Percentiles rank a stretch among this genome's conserved stretches.
phyloP scores from a whole-genome alignment of 2,797 vertebrate species.

The Novumbra hubbsi region DNA sequence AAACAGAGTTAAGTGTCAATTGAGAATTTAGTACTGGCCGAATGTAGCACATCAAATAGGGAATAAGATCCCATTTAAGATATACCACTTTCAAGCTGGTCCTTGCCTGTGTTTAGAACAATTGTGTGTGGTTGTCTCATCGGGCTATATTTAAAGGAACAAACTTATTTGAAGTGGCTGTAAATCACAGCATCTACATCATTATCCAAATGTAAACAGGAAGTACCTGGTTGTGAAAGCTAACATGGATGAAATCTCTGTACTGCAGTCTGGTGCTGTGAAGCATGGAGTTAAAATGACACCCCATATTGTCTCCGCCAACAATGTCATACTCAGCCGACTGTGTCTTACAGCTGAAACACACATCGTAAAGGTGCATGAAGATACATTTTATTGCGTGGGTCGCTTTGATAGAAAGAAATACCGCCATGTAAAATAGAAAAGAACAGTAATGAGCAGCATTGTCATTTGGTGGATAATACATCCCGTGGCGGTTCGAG shows the following conservation, averaged over 20 bases:
- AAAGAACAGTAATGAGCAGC: too few relatives aligned
- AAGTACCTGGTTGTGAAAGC: conserved; percentile 75
- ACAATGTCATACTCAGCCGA: conserved; percentile 79
- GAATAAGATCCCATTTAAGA: background rate
- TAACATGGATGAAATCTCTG: conserved; percentile 93
- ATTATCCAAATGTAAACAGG: too few relatives aligned
- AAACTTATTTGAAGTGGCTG: too few relatives aligned
- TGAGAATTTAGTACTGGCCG: background rate
- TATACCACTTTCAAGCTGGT: too few relatives aligned
- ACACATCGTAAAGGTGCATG: background rate
- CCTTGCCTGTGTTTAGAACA: too few relatives aligned
- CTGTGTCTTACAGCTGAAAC: conserved; percentile 77
- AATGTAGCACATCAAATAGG: background rate
- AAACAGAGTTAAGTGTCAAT: conserved; percentile 7
- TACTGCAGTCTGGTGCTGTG: conserved; percentile 89
- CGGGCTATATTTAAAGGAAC: too few relatives aligned
- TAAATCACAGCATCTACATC: too few relatives aligned
- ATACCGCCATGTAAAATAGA: too few relatives aligned
- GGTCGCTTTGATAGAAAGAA: too few relatives aligned
- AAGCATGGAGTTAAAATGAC: conserved; percentile 90
- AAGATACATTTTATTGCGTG: background rate
- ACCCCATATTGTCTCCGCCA: conserved; percentile 82
- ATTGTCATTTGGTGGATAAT: too few relatives aligned
- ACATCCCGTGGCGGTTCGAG: background rate
- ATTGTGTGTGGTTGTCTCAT: background rate